Evolutionary conservation across 2,888 invertebrate species (phyloP).

Genomic region (Petrolisthes cinctipes): DNA sequence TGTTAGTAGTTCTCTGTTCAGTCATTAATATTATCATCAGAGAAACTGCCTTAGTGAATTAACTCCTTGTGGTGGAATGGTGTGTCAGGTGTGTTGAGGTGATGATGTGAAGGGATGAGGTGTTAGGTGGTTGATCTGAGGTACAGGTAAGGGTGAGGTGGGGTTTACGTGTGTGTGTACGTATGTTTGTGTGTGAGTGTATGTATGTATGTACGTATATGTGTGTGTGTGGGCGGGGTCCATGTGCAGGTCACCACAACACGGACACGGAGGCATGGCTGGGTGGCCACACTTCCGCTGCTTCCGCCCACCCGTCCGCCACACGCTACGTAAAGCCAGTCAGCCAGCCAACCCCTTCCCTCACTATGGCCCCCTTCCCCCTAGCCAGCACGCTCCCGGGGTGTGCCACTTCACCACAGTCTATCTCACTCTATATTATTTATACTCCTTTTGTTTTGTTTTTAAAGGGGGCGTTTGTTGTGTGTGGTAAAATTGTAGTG

Average conservation of each 20-base stretch:
- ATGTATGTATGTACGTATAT: neutral
- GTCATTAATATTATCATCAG: no score
- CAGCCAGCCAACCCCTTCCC: no score
- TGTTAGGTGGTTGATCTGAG: neutral
- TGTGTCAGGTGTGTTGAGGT: neutral
- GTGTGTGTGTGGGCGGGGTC: neutral
- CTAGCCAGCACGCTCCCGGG: slow-evolving; percentile 3
- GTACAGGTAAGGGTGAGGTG: neutral
- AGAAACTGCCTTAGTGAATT: neutral
- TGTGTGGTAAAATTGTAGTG: no score
- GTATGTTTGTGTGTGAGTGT: neutral
- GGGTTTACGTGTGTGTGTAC: no score
- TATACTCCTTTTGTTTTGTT: no score
- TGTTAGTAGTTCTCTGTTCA: no score
- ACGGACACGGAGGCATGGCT: slow-evolving; percentile 26
- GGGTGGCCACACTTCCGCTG: slow-evolving; percentile 22
- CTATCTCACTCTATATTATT: neutral
- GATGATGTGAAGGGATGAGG: neutral
- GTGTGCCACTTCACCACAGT: neutral
- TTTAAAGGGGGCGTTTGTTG: no score
- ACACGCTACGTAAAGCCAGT: slow-evolving; percentile 18
- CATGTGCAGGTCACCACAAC: neutral
- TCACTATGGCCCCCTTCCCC: neutral
- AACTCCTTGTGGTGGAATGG: neutral
- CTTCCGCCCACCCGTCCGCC: slow-evolving; percentile 20